A percentile compares a stretch with the other conserved stretches of the same genome.
phyloP scores from a whole-genome alignment of 2,113 vertebrate genomes.

The Chloebia gouldiae region DNA sequence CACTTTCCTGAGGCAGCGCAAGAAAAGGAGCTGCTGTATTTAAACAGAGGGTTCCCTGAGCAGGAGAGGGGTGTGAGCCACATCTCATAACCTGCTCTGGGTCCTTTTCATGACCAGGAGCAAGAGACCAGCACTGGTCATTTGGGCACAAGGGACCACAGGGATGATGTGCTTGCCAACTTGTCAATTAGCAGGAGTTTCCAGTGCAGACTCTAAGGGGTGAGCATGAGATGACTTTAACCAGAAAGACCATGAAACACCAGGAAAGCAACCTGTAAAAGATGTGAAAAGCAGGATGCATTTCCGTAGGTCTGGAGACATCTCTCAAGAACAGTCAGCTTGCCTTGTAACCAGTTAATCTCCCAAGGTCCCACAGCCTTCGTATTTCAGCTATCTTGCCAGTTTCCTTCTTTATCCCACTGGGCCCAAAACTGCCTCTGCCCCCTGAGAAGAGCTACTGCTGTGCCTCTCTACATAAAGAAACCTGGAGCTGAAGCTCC shows the following conservation, averaged over 20 bases:
- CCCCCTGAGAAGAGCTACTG: not conserved
- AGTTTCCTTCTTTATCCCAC: not conserved
- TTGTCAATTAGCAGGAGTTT: not conserved
- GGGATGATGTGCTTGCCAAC: not conserved
- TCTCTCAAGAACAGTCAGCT: not conserved
- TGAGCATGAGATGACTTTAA: not conserved
- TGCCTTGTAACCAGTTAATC: not conserved
- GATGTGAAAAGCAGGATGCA: not conserved
- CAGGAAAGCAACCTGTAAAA: not conserved
- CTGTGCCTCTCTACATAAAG: not conserved
- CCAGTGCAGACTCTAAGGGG: not conserved
- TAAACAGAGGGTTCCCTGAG: not conserved
- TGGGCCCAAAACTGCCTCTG: not conserved
- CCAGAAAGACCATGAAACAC: not conserved
- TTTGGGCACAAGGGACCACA: not conserved
- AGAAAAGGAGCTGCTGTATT: not conserved
- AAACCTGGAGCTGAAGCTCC: not conserved
- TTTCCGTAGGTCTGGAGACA: not conserved
- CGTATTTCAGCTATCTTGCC: not conserved
- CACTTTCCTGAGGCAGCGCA: not conserved
- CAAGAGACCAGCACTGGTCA: not conserved
- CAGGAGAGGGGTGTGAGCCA: not conserved
- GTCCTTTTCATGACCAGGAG: not conserved
- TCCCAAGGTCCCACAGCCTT: not conserved
- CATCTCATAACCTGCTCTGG: not conserved